A percentile compares a stretch with the other conserved stretches of the same genome.
These are phyloP conservation scores for Euplagia quadripunctaria DNA, from an alignment of 2,888 invertebrate species.

Conservation along the genomic window DNA sequence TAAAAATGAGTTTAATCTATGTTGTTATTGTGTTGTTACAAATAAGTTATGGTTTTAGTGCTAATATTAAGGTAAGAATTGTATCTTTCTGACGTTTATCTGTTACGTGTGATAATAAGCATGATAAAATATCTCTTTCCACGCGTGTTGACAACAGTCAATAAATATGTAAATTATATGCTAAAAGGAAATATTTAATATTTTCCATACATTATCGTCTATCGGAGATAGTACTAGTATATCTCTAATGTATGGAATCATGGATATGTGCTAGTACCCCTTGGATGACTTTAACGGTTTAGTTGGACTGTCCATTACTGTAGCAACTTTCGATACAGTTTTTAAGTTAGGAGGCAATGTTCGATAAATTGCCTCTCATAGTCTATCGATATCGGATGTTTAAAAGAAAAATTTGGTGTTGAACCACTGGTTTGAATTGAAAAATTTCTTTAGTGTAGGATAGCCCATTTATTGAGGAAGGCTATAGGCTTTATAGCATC, in stretches of 20 bases:
- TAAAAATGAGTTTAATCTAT: slow-evolving; percentile 24
- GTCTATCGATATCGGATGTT: too few relatives aligned
- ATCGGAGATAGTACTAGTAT: background rate
- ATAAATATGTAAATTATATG: background rate
- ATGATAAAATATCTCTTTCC: background rate
- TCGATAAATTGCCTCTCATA: too few relatives aligned
- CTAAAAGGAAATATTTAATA: background rate
- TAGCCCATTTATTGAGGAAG: too few relatives aligned
- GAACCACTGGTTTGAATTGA: too few relatives aligned
- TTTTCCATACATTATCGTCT: background rate
- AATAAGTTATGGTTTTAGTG: slow-evolving; percentile 34
- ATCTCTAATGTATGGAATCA: background rate
- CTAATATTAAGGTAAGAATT: slow-evolving; percentile 41
- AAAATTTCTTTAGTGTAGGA: too few relatives aligned
- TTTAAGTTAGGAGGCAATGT: too few relatives aligned
- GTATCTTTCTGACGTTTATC: slow-evolving; percentile 16
- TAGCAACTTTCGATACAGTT: too few relatives aligned
- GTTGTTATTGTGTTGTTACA: slow-evolving; percentile 35
- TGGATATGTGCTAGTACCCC: too few relatives aligned
- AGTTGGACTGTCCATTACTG: too few relatives aligned
- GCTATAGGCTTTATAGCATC: too few relatives aligned
- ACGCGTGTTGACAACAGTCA: background rate
- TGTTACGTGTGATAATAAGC: background rate
- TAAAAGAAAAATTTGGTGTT: too few relatives aligned
- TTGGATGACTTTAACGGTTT: too few relatives aligned